phyloP scores from a whole-genome alignment of 1,140 invertebrate genomes.

The Globodera rostochiensis region DNA sequence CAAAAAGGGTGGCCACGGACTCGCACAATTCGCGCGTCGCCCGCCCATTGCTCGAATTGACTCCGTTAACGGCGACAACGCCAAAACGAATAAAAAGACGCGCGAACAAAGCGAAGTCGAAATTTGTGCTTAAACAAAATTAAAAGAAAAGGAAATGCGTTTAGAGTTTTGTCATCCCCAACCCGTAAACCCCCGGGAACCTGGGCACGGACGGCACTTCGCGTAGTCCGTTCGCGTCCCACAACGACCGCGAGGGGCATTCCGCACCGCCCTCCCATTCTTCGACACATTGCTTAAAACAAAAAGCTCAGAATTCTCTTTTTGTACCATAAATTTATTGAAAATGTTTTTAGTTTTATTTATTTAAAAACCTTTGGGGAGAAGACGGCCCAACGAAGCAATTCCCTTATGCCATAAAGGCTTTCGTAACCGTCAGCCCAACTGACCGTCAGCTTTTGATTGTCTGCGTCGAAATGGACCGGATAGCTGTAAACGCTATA shows the following conservation, averaged over 20 bases:
- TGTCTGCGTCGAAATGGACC: slow-evolving; percentile 32
- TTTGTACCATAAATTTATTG: slow-evolving; percentile 11
- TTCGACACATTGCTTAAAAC: slow-evolving; percentile 2
- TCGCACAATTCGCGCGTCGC: slow-evolving; percentile 55
- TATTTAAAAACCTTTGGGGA: slow-evolving; percentile 29
- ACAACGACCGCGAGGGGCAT: slow-evolving; percentile 39
- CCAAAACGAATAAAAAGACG: slow-evolving; percentile 52
- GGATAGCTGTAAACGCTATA: slow-evolving; percentile 29
- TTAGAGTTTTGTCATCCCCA: too few relatives aligned
- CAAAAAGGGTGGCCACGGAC: slow-evolving; percentile 52
- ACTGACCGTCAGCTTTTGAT: slow-evolving; percentile 35
- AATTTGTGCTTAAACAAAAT: slow-evolving; percentile 37
- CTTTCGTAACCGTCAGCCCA: slow-evolving; percentile 46
- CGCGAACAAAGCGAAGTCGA: slow-evolving; percentile 53
- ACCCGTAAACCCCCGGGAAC: neutral
- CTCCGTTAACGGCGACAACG: slow-evolving; percentile 50
- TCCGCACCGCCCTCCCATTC: slow-evolving; percentile 32
- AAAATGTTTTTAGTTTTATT: neutral
- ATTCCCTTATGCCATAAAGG: slow-evolving; percentile 34
- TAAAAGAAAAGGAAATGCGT: neutral
- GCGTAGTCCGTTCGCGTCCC: slow-evolving; percentile 27
- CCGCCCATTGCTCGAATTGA: slow-evolving; percentile 46
- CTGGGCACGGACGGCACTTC: slow-evolving; percentile 40
- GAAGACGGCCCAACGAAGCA: slow-evolving; percentile 44
- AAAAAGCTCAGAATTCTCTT: neutral